Conservation (phyloP, 2,888 invertebrate species). For the Lithosia quadra region DNA sequence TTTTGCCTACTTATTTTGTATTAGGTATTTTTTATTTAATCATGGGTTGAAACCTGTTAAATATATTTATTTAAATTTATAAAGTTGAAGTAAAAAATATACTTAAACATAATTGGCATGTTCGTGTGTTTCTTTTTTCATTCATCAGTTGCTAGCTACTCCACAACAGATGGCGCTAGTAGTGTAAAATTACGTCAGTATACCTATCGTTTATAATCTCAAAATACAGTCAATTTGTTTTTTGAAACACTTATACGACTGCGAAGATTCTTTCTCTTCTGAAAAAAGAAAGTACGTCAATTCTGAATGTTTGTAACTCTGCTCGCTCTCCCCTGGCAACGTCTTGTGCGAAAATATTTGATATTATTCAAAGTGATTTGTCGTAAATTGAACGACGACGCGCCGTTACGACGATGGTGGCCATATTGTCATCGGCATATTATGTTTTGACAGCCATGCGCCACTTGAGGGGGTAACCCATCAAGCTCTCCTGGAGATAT, state of each 20-base stretch:
- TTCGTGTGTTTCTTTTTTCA: too few relatives aligned
- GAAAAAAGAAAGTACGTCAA: neutral
- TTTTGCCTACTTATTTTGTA: too few relatives aligned
- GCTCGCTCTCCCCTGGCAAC: conserved; percentile 31
- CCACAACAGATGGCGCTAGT: neutral
- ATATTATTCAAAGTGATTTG: conserved; percentile 79
- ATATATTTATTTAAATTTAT: too few relatives aligned
- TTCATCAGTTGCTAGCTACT: neutral
- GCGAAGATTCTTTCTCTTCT: too few relatives aligned
- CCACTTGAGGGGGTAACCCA: conserved; percentile 8
- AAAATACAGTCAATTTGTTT: too few relatives aligned
- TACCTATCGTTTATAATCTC: too few relatives aligned
- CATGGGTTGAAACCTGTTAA: too few relatives aligned
- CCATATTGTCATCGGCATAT: conserved; percentile 12
- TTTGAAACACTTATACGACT: too few relatives aligned
- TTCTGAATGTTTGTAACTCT: conserved; percentile 16
- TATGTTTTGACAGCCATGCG: conserved; percentile 19
- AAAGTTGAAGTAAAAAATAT: too few relatives aligned
- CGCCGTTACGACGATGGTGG: conserved; percentile 29
- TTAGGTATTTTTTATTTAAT: too few relatives aligned
- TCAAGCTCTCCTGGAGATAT: neutral
- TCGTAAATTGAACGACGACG: conserved; percentile 73
- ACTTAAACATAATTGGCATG: neutral
- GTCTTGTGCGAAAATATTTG: conserved; percentile 61
- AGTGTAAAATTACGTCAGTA: too few relatives aligned